Base-by-base conservation (phyloP, 2,113 vertebrate genomes). In the Notiomystis cincta region DNA sequence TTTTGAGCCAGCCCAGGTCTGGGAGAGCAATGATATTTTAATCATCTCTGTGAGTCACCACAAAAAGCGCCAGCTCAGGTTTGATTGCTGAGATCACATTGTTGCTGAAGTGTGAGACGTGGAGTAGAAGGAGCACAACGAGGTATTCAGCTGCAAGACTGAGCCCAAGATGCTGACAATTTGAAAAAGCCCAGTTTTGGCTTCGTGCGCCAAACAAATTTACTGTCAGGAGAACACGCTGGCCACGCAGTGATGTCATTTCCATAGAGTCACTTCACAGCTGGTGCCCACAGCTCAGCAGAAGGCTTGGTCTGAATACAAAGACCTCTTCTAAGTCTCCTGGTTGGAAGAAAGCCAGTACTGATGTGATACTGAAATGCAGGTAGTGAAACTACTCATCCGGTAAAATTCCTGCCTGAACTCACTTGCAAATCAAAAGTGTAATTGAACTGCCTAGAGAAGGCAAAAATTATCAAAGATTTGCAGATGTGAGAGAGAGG, bases 91-190 rank as follows among this genome's bases (percentile, higher is more conserved):
- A 75, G 86, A 83, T 86, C 0, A 4, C 28, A 15, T 88, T 90
- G 94, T 70, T 94, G 96, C 95, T 96, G 88, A 88, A 90, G 92
- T 78, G 89, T 0, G 16, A 96, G 89, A 92, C 27, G 0, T 31
- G 65, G 50, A 82, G 70, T 51, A 76, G 53, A 92, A 66, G 28
- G 93, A 87, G 4, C 69, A 71, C 66, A 83, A 53, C 1, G 6
- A 71, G 69, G 86, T 75, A 3, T 84, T 89, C 53, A 67, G 64
- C 85, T 96, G 88, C 80, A 78, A 92, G 92, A 78, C 72, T 82
- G 79, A 67, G 72, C 90, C 87, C 86, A 48, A 75, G 90, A 53
- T 81, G 96, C 95, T 97, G 96, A 94, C 89, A 81, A 1, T 84
- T 78, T 86, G 88, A 73, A 90, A 95, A 94, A 42, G 31, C 93